phyloP scores from a whole-genome alignment of 1,140 invertebrate species.

The Drosophila parabipectinata region DNA sequence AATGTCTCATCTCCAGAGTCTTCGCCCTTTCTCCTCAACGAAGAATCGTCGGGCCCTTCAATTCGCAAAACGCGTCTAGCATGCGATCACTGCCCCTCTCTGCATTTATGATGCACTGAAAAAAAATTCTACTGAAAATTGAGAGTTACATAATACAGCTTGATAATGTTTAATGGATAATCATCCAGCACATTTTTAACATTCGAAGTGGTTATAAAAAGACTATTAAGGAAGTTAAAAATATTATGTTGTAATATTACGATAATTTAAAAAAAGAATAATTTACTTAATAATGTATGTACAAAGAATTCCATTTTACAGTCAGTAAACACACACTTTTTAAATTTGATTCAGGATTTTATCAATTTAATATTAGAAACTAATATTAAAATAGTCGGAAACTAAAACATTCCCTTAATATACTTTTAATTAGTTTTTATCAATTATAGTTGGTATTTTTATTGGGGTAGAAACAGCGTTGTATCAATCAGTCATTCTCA shows the following conservation, averaged over 20 bases:
- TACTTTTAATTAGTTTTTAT: background rate
- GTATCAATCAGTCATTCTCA: no score
- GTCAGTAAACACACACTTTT: no score
- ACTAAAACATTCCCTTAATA: background rate
- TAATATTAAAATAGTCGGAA: no score
- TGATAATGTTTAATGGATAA: no score
- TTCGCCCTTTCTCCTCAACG: background rate
- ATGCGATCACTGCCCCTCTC: conserved; percentile 38
- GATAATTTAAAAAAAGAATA: no score
- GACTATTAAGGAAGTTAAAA: background rate
- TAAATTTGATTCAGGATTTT: no score
- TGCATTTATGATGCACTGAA: conserved; percentile 8
- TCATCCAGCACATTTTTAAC: background rate
- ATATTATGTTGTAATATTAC: no score
- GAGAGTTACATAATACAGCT: no score
- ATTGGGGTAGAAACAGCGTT: no score
- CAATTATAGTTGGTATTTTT: background rate
- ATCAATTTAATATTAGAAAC: no score
- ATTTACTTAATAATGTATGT: background rate
- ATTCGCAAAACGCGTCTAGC: conserved; percentile 52
- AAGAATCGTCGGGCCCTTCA: conserved; percentile 25
- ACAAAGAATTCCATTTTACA: background rate
- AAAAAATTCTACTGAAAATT: background rate
- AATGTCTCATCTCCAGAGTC: conserved; percentile 41
- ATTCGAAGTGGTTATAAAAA: background rate